Evolutionary conservation across 2,888 invertebrate species (phyloP), one percentile per base, ranked within the genome.

Genomic region (Zygogramma bicolorata): DNA sequence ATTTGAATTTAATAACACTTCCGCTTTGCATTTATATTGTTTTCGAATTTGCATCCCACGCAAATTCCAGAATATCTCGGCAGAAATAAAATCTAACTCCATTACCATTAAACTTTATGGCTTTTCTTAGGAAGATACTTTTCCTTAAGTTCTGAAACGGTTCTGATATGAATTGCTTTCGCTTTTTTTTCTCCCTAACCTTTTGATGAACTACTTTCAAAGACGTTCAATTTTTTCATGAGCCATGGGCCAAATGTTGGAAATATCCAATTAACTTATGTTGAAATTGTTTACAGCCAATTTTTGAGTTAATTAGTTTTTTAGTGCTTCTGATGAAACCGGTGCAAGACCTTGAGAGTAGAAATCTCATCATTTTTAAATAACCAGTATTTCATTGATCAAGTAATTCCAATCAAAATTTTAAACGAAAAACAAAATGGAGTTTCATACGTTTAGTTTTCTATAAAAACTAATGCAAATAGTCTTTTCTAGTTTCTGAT

Each of bases 21-120:
- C 53, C 53, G 53, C n/a, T 53, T 53, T 53, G 53, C 53, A 53
- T 53, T 53, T 53, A 53, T 53, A 53, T 53, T 53, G 53, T 53
- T 53, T 53, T 53, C 4, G 25, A 53, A 53, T 53, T 53, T 53
- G 53, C 53, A 53, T 27, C 25, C n/a, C 27, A 6, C 53, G 25
- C 53, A 53, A 53, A 53, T 53, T 53, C 27, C 22, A 53, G 46
- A 20, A 38, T 38, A 38, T 46, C 46, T 46, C 46, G 20, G 53
- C 25, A 1, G 27, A 27, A 53, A 53, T 53, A 27, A 53, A 53
- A 53, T 53, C 22, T 25, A 25, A 53, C 27, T 46, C 20, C 46
- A 53, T 53, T 53, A 53, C 53, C 25, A 25, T 53, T n/a, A 53
- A 53, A n/a, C 27, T 46, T 46, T 25, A 53, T 53, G 53, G 13